Percentiles rank a stretch among this genome's conserved stretches.
phyloP scores from a whole-genome alignment of 1,140 invertebrate genomes.

The Dendroctonus valens region DNA sequence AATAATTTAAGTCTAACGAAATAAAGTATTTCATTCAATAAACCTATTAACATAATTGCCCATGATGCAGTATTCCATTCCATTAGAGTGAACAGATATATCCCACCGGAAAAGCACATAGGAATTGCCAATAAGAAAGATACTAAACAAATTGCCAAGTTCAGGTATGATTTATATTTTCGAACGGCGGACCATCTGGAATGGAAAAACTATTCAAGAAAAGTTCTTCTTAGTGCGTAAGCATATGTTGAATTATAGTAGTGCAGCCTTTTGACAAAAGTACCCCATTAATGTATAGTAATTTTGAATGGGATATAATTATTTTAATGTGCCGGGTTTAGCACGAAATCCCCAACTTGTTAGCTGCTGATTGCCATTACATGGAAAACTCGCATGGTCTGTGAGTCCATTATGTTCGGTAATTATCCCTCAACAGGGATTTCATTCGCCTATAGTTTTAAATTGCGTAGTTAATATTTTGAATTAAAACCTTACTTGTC shows the following conservation, averaged over 20 bases:
- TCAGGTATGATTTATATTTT: slow-evolving; percentile 61
- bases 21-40: neutral
- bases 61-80: slow-evolving; percentile 84
- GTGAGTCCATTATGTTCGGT: too few species aligned
- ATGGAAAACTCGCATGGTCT: neutral
- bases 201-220: neutral
- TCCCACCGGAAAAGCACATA: slow-evolving; percentile 69
- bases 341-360: too few species aligned
- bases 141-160: slow-evolving; percentile 58
- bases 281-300: too few species aligned
- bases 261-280: too few species aligned
- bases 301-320: too few species aligned
- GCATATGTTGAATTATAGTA: too few species aligned
- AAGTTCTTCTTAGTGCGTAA: too few species aligned
- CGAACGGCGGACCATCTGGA: slow-evolving; percentile 58
- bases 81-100: slow-evolving; percentile 74
- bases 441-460: neutral
- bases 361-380: neutral
- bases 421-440: too few species aligned
- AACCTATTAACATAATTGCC: slow-evolving; percentile 69
- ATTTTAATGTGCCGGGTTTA: neutral
- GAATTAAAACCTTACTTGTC: slow-evolving; percentile 54
- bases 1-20: neutral
- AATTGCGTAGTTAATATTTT: neutral
- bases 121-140: slow-evolving; percentile 67